Evolutionary conservation across 1,140 invertebrate species (phyloP), one percentile per base, ranked within the genome.

Genomic region (Ruditapes philippinarum): DNA sequence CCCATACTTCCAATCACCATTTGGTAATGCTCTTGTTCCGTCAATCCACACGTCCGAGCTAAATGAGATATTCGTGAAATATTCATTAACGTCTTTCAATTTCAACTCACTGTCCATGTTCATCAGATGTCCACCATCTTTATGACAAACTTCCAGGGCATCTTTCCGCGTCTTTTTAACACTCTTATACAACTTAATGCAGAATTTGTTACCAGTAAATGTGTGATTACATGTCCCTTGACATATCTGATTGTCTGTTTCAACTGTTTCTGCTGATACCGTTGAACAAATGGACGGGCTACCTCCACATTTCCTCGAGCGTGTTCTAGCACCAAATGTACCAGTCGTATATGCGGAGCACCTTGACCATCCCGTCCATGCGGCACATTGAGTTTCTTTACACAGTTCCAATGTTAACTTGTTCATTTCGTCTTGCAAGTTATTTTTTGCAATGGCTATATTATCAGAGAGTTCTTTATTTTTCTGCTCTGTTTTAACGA

Each of bases 261-360:
- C 65, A 19, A 22, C 31, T 36, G 14, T 70, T 4, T 40, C 22
- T 17, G 17, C 28, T 38, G 1, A 5, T 7, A 0, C 38, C 22
- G 14, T 38, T 17, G 36, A 33, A 19, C 65, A 38, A 9, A 70
- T 7, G 33, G 0, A 1, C n/a, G 22, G 28, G 19, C 36, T 70
- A 12, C 0, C 22, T 70, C 65, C 65, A 17, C 65, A 70, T 12
- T 31, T 70, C n/a, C 65, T 70, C 3, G 65, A 38, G 7, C 65
- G 65, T 22, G 33, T 38, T 19, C 36, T 70, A 17, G 65, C 65
- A 70, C 65, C 65, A 70, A 70, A 70, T 70, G 65, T 70, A 1
- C 36, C 33, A 22, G 0, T n/a, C 14, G 11, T 33, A 22, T 38
- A 1, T 3, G 65, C 36, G 4, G 65, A 70, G 38, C 65, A 70